Percentiles rank a stretch among this genome's conserved stretches.
Evolutionary conservation across 2,113 vertebrate species (phyloP).

Genomic region (Hydrolagus affinis): DNA sequence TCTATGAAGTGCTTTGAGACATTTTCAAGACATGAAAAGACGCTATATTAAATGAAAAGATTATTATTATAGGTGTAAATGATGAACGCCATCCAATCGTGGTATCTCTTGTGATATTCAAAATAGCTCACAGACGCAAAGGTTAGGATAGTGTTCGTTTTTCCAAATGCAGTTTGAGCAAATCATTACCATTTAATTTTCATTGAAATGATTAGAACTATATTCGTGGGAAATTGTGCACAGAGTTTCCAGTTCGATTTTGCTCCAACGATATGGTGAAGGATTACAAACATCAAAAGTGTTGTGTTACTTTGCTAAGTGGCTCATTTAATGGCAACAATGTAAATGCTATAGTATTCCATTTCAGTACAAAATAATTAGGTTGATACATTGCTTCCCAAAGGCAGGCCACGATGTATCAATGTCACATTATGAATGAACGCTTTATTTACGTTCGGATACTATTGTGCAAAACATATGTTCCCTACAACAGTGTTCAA

Average conservation of each 20-base stretch:
- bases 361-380: not conserved
- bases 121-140: too few relatives aligned
- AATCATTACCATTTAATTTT: not conserved
- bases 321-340: not conserved
- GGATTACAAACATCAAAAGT: not conserved
- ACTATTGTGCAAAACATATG: not conserved
- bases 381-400: not conserved
- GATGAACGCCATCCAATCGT: too few relatives aligned
- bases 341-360: not conserved
- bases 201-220: not conserved
- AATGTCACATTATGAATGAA: not conserved
- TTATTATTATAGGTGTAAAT: too few relatives aligned
- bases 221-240: not conserved
- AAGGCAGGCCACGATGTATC: not conserved
- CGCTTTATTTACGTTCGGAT: not conserved
- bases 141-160: not conserved
- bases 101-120: too few relatives aligned
- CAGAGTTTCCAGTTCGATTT: not conserved
- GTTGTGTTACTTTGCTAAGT: not conserved
- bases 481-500: not conserved
- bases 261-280: not conserved
- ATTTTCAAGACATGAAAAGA: too few relatives aligned
- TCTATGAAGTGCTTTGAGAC: too few relatives aligned
- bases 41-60: too few relatives aligned
- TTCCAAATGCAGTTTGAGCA: not conserved